Percentiles rank a stretch among this genome's conserved stretches.
These are phyloP conservation scores for Entelurus aequoreus DNA, from an alignment of 2,113 vertebrate genomes.

Conservation along the genomic window DNA sequence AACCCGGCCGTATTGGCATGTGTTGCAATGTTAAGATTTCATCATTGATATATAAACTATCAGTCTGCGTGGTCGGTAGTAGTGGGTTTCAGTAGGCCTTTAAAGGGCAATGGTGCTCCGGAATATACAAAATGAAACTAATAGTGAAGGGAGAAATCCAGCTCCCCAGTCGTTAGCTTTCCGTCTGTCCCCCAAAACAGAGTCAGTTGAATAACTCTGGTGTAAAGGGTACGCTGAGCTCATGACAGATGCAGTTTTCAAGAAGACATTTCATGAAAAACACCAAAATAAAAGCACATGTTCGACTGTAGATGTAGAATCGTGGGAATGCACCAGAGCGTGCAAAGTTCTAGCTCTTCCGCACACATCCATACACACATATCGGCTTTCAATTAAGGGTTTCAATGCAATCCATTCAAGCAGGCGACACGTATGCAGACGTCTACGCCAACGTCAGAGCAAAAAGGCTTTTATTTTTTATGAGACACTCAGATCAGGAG, in stretches of 20 bases:
- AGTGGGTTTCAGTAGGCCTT: no score
- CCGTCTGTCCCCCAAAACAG: no score
- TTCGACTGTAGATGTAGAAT: neutral
- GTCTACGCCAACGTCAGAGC: slow-evolving; percentile 46
- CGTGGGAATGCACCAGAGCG: neutral
- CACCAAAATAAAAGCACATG: slow-evolving; percentile 8
- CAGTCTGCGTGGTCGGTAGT: no score
- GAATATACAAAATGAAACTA: no score
- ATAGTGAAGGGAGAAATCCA: no score
- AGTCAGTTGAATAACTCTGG: no score
- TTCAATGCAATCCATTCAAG: slow-evolving; percentile 42
- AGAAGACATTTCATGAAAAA: neutral
- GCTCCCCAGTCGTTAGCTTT: no score
- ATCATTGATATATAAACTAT: no score
- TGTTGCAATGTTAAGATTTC: no score
- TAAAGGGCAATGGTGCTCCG: no score
- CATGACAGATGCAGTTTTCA: neutral
- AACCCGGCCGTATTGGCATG: no score
- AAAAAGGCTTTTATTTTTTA: slow-evolving; percentile 1
- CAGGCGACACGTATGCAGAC: slow-evolving; percentile 57
- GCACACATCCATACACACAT: slow-evolving; percentile 6
- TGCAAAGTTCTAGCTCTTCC: neutral
- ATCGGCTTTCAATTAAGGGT: slow-evolving; percentile 24
- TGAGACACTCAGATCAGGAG: slow-evolving; percentile 60
- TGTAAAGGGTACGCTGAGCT: no score